A percentile compares a stretch with the other conserved stretches of the same genome.
phyloP scores from a whole-genome alignment of 2,797 vertebrate genomes.

The Eulemur rubriventer region DNA sequence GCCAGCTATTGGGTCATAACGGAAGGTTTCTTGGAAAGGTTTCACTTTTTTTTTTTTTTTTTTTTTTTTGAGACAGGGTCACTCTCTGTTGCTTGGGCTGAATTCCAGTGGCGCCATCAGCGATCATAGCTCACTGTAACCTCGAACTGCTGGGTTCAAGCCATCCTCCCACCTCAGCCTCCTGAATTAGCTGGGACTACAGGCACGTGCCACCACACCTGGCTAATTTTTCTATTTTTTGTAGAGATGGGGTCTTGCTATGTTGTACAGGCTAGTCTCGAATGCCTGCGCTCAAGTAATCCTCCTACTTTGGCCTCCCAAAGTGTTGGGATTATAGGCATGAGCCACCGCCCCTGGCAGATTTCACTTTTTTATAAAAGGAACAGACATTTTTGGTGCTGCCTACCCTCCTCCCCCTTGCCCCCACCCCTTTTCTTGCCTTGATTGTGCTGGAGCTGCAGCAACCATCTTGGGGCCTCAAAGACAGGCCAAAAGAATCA shows the following conservation, averaged over 20 bases:
- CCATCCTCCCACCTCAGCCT: not conserved
- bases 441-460: not conserved
- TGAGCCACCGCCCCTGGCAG: not conserved
- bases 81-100: not conserved
- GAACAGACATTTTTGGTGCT: constrained; percentile 11
- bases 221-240: not conserved
- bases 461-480: not conserved
- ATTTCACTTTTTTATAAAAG: constrained; percentile 29
- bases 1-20: not conserved
- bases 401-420: not conserved
- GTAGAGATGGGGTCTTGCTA: not conserved
- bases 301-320: not conserved
- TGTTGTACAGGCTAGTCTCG: not conserved
- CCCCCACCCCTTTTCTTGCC: not conserved
- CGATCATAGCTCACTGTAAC: not conserved
- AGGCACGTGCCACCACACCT: not conserved
- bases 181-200: not conserved
- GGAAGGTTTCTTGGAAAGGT: constrained; percentile 25
- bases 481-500: not conserved
- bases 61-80: not conserved
- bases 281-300: not conserved
- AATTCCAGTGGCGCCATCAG: not conserved
- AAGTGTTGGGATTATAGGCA: not conserved
- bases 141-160: not conserved
- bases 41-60: not conserved